phyloP scores from a whole-genome alignment of 2,797 vertebrate species.

The Acridotheres tristis region DNA sequence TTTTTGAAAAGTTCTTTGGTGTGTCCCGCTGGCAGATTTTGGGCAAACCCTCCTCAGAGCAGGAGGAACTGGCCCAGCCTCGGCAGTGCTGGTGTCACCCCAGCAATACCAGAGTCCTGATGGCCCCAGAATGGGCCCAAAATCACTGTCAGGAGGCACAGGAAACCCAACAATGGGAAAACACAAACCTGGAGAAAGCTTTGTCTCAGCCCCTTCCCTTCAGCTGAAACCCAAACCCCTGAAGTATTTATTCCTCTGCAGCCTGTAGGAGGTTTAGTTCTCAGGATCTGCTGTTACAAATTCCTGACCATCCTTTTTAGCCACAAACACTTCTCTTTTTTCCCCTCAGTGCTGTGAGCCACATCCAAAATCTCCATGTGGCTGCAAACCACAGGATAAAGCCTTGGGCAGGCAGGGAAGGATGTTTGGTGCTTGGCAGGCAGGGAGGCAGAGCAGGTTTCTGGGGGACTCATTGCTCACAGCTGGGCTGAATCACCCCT shows the following conservation, averaged over 20 bases:
- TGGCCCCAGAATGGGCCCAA: neutral
- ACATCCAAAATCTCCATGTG: constrained; percentile 18
- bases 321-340: neutral
- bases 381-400: constrained; percentile 33
- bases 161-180: neutral
- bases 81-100: accelerated
- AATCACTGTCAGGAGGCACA: neutral
- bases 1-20: neutral
- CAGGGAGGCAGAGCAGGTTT: constrained; percentile 17
- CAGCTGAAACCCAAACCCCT: neutral
- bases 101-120: neutral
- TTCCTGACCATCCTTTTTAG: neutral
- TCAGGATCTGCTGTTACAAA: neutral
- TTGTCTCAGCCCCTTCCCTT: neutral
- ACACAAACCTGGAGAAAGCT: neutral
- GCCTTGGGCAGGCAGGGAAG: neutral
- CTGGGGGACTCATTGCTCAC: neutral
- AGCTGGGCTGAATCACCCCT: neutral
- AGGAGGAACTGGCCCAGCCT: neutral
- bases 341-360: neutral
- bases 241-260: neutral
- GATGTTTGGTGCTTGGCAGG: constrained; percentile 8
- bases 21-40: neutral
- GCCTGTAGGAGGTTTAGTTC: neutral
- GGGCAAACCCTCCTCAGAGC: neutral